Evolutionary conservation across 2,797 vertebrate species (phyloP), one percentile per base, ranked within the genome.

Genomic region (Syndactyla subalaris): DNA sequence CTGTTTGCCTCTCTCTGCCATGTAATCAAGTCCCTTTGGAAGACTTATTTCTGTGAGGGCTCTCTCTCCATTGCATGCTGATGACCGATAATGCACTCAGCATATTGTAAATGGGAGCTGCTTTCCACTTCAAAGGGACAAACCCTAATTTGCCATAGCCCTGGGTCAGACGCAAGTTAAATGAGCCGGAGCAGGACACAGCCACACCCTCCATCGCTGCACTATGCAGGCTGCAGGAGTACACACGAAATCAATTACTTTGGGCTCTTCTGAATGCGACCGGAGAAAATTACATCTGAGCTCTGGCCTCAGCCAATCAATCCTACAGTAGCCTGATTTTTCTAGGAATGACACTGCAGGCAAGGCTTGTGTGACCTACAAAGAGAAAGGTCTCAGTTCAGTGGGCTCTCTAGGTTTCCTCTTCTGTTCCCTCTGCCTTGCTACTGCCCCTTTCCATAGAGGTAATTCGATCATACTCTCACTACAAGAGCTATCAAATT

Each of bases 271-370:
- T 81, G 86, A 92, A 91, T 43, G 62, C 4, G 6, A 90, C 58
- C 45, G 63, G 74, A 95, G 91, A 95, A 96, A 96, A 97, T 94
- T 76, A 91, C 91, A 94, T 89, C 91, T 94, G 93, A 94, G 80
- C 82, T 96, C 77, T 88, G 75, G 82, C 92, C 87, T 62, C 93
- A 79, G 51, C 54, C 54, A 82, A 95, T 96, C 95, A 96, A 94
- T 97, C 52, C 91, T 79, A 49, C 80, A 91, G 65, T 76, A 97
- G 82, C 72, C 94, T 93, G 91, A 54, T 96, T 96, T 97, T 97
- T 97, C 88, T 89, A 96, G 92, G 95, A 96, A 97, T 29, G 48
- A 89, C 1, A 80, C 89, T 93, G 82, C 76, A 90, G 93, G 96
- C 92, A 36, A 89, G 62, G 74, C 89, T 83, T 55, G 30, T 1